These are phyloP conservation scores for Drosophila jambulina DNA, from an alignment of 1,140 invertebrate species.

Conservation along the genomic window DNA sequence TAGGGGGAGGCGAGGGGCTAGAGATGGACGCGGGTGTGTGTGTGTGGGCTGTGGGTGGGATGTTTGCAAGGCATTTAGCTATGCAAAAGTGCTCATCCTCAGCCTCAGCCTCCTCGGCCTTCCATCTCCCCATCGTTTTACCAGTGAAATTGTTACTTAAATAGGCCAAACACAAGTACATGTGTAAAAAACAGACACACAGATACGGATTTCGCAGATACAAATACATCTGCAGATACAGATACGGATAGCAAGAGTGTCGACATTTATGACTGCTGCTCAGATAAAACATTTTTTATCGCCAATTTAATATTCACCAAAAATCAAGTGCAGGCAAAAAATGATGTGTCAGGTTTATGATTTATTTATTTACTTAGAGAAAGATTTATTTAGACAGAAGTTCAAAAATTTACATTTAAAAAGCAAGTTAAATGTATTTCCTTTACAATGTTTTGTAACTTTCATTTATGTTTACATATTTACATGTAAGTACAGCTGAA, in stretches of 20 bases:
- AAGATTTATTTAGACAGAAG: neutral
- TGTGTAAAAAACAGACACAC: constrained; percentile 27
- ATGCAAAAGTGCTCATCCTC: constrained; percentile 56
- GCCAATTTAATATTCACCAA: constrained; percentile 37
- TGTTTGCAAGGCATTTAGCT: constrained; percentile 69
- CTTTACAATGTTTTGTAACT: neutral
- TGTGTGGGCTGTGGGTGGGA: constrained; percentile 5
- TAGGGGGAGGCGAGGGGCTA: neutral
- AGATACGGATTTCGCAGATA: neutral
- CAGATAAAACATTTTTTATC: constrained; percentile 54
- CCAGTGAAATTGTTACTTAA: constrained; percentile 53
- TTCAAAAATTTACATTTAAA: neutral
- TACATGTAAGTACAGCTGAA: neutral
- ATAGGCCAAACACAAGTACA: constrained; percentile 58
- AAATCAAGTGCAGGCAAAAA: constrained; percentile 25
- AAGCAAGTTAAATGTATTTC: neutral
- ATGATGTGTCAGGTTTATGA: neutral
- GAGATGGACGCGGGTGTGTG: neutral
- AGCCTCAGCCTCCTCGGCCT: neutral
- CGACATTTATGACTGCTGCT: constrained; percentile 56
- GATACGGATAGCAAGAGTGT: constrained; percentile 36
- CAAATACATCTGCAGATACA: neutral
- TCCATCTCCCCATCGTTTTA: neutral
- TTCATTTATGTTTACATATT: neutral
- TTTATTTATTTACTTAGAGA: neutral